Evolutionary conservation across 2,113 vertebrate genomes (phyloP).

Genomic region (Myotis davidii): DNA sequence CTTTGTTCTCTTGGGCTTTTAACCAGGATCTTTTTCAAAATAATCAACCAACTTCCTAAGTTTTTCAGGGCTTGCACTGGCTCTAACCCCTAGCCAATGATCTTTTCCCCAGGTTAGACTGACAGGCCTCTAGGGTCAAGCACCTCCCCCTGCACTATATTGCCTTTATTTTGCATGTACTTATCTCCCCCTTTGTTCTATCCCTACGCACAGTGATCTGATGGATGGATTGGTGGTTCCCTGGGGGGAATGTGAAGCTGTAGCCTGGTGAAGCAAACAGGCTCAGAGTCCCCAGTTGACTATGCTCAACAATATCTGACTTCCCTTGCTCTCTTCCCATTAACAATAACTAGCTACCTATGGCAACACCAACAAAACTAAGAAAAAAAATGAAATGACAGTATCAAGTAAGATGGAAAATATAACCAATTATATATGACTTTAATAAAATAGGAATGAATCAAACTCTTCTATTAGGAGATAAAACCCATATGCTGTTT

Average conservation of each 20-base stretch:
- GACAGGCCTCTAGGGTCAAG: background rate
- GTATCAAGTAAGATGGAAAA: background rate
- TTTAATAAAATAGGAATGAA: background rate
- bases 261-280: background rate
- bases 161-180: background rate
- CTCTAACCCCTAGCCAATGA: background rate
- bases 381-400: background rate
- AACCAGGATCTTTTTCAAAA: background rate
- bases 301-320: background rate
- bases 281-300: background rate
- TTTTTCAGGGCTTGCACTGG: background rate
- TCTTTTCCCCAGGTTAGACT: background rate
- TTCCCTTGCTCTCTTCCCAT: background rate
- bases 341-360: background rate
- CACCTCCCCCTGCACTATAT: no score
- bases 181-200: background rate
- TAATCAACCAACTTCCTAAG: background rate
- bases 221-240: background rate
- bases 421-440: background rate
- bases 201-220: background rate
- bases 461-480: background rate
- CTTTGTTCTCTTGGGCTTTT: background rate
- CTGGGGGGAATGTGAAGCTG: background rate
- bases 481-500: background rate
- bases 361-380: background rate